Conservation (phyloP, 2,113 vertebrate genomes). For the Catharus fuscescens region DNA sequence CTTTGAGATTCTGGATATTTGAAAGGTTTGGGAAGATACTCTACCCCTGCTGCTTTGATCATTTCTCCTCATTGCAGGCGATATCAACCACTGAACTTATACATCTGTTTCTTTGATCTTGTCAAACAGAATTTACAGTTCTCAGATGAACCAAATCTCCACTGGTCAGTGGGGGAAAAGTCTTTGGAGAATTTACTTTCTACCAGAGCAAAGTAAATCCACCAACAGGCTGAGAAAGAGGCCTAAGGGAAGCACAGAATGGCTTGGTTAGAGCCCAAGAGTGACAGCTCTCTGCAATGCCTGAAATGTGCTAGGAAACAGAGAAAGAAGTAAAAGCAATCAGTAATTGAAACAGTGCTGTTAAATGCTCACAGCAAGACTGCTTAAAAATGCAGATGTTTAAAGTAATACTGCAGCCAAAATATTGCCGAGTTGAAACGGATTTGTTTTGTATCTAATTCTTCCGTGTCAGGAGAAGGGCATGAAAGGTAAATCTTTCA, state of each 20-base stretch:
- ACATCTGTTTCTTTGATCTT: constrained; percentile 79
- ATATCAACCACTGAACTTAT: constrained; percentile 67
- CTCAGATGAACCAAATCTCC: constrained; percentile 78
- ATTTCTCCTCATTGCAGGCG: constrained; percentile 64
- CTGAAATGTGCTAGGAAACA: constrained; percentile 60
- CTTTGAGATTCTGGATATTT: constrained; percentile 73
- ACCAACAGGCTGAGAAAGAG: constrained; percentile 52
- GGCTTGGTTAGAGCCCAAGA: constrained; percentile 52
- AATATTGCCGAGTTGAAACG: constrained; percentile 53
- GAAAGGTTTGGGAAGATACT: constrained; percentile 73
- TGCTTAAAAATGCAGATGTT: constrained; percentile 71
- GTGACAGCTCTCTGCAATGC: not conserved
- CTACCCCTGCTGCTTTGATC: constrained; percentile 74
- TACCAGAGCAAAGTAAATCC: constrained; percentile 69
- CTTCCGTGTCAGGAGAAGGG: constrained; percentile 41
- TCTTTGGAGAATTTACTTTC: constrained; percentile 70
- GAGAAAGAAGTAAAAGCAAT: constrained; percentile 67
- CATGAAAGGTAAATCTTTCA: constrained; percentile 37
- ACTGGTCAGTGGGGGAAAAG: constrained; percentile 71
- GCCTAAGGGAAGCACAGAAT: constrained; percentile 65
- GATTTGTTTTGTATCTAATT: constrained; percentile 62
- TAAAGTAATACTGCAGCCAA: constrained; percentile 63
- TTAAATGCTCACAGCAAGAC: constrained; percentile 42
- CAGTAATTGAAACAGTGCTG: constrained; percentile 57
- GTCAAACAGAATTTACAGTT: constrained; percentile 81